These are phyloP conservation scores for Nymphicus hollandicus DNA, from an alignment of 2,113 vertebrate genomes.

Conservation along the genomic window DNA sequence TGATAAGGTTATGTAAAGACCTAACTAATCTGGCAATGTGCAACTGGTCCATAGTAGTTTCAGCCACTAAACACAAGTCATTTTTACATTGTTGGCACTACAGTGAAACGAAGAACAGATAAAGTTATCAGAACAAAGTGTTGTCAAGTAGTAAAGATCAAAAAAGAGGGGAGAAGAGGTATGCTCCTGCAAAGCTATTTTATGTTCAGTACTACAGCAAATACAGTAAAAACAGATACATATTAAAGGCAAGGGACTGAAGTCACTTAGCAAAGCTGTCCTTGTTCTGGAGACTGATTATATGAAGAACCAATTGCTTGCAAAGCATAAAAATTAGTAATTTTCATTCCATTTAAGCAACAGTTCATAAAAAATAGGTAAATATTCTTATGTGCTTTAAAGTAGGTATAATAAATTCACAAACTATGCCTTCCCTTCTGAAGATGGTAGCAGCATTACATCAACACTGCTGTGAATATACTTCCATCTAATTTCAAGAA, in stretches of 20 bases:
- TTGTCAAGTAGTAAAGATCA: not conserved
- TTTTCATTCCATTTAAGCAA: not conserved
- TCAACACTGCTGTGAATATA: not conserved
- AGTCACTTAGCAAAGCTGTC: not conserved
- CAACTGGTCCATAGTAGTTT: not conserved
- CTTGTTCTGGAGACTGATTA: not conserved
- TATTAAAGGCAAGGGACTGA: not conserved
- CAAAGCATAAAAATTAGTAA: not conserved
- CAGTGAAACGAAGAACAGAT: not conserved
- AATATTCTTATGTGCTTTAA: not conserved
- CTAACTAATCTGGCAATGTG: not conserved
- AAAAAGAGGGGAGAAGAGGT: not conserved
- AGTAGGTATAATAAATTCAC: not conserved
- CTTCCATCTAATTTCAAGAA: not conserved
- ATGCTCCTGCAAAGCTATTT: not conserved
- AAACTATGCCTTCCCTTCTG: not conserved
- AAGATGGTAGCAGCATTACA: not conserved
- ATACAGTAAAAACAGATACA: not conserved
- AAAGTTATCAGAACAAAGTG: not conserved
- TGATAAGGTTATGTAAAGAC: rapidly evolving
- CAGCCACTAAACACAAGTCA: not conserved
- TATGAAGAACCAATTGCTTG: not conserved
- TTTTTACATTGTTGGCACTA: not conserved
- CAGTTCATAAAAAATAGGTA: not conserved
- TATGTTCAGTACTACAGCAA: not conserved